A percentile compares a stretch with the other conserved stretches of the same genome.
Evolutionary conservation across 2,888 invertebrate genomes (phyloP).

Genomic region (Papilio demoleus): DNA sequence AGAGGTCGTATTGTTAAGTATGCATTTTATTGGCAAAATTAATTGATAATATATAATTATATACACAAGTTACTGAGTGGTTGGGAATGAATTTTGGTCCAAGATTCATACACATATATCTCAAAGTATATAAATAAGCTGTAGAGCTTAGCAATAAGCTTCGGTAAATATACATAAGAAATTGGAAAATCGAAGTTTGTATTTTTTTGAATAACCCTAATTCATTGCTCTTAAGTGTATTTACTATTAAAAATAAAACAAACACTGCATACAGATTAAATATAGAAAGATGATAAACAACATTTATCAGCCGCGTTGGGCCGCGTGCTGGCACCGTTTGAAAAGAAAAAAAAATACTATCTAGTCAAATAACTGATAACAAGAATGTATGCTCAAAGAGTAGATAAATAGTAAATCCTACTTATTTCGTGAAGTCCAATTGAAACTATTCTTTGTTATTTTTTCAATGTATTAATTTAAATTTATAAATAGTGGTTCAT

Average conservation of each 20-base stretch:
- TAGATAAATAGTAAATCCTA: neutral
- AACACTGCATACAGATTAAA: constrained; percentile 30
- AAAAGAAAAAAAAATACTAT: constrained; percentile 35
- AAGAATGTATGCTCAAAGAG: constrained; percentile 28
- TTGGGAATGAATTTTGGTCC: neutral
- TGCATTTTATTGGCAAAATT: neutral
- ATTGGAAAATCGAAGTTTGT: too few relatives aligned
- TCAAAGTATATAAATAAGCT: too few relatives aligned
- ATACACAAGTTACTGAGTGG: too few relatives aligned
- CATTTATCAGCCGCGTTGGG: constrained; percentile 31
- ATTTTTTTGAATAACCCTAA: too few relatives aligned
- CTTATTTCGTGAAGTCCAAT: too few relatives aligned
- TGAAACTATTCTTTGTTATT: too few relatives aligned
- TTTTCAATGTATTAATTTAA: neutral
- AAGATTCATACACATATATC: too few relatives aligned
- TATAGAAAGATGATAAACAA: constrained; percentile 34
- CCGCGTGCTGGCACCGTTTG: constrained; percentile 26
- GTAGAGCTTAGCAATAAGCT: too few relatives aligned
- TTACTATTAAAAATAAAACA: constrained; percentile 17
- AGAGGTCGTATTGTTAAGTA: neutral
- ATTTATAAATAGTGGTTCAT: neutral
- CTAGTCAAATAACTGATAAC: constrained; percentile 32
- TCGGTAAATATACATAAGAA: too few relatives aligned
- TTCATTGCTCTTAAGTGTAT: neutral
- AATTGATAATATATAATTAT: neutral